Evolutionary conservation across 2,888 invertebrate genomes (phyloP).

Genomic region (Drosophila incognita): DNA sequence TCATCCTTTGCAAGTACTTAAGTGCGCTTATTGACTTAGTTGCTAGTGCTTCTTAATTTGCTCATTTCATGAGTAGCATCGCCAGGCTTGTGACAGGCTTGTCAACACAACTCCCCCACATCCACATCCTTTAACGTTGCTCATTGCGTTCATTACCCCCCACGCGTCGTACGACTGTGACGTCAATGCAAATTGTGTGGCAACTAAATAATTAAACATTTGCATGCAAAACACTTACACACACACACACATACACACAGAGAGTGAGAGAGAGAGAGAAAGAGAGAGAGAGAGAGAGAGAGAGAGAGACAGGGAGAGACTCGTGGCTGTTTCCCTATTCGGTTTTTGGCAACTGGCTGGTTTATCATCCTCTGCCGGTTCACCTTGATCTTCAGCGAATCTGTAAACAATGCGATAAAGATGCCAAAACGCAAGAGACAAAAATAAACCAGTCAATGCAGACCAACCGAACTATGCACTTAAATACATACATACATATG

Average conservation of each 20-base stretch:
- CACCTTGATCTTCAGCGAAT: conserved; percentile 47
- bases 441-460: conserved; percentile 16
- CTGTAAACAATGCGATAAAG: conserved; percentile 43
- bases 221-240: neutral
- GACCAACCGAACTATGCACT: conserved; percentile 11
- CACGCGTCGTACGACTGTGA: conserved; percentile 21
- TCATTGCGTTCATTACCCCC: neutral
- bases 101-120: neutral
- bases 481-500: neutral
- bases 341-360: conserved; percentile 43
- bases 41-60: conserved; percentile 28
- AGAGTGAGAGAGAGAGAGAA: neutral
- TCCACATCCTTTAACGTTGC: neutral
- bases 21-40: conserved; percentile 48
- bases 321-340: conserved; percentile 25
- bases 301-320: neutral
- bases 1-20: conserved; percentile 30
- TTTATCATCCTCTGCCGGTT: conserved; percentile 14
- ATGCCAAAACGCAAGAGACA: conserved; percentile 23
- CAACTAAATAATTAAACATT: conserved; percentile 7
- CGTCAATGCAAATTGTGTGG: conserved; percentile 51
- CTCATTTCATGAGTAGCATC: conserved; percentile 3
- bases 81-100: neutral
- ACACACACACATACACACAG: neutral
- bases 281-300: neutral